phyloP scores from a whole-genome alignment of 2,113 vertebrate genomes.

The Etheostoma cragini region DNA sequence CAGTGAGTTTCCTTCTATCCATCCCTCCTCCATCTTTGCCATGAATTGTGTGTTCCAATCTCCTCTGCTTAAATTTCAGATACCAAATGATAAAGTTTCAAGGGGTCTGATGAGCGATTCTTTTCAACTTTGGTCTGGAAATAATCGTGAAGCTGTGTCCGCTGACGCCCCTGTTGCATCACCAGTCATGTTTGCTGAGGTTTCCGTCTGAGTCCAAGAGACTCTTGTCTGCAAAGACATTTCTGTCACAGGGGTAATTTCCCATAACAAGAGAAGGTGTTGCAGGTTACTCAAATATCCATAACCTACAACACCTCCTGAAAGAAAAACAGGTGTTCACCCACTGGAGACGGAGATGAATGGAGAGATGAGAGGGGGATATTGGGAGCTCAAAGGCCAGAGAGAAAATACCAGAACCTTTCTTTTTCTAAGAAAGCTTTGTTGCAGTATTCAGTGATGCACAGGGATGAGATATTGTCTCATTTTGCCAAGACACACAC shows the following conservation, averaged over 20 bases:
- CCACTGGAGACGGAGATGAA: constrained; percentile 40
- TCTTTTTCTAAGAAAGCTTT: constrained; percentile 31
- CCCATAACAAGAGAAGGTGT: constrained; percentile 61
- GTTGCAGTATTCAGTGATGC: constrained; percentile 44
- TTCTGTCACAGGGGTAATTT: constrained; percentile 71
- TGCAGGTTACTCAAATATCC: constrained; percentile 57
- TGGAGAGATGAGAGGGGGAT: constrained; percentile 45
- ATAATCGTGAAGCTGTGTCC: constrained; percentile 17
- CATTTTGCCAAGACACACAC: too few species aligned
- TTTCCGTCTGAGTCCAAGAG: constrained; percentile 56
- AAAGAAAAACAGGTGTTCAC: constrained; percentile 51
- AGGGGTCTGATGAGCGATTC: constrained; percentile 9
- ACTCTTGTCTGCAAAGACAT: constrained; percentile 46
- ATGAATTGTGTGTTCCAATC: constrained; percentile 1
- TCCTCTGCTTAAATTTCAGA: constrained; percentile 10
- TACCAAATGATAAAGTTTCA: constrained; percentile 19
- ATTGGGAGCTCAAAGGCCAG: constrained; percentile 53
- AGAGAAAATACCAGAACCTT: constrained; percentile 52
- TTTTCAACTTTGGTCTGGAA: constrained; percentile 36
- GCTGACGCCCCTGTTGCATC: constrained; percentile 36
- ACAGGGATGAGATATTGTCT: constrained; percentile 45
- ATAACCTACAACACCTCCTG: constrained; percentile 42
- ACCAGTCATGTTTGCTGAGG: constrained; percentile 68
- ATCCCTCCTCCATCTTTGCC: background rate
- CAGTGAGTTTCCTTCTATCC: background rate